These are phyloP conservation scores for Egretta garzetta DNA, from an alignment of 2,113 vertebrate genomes.

Conservation along the genomic window DNA sequence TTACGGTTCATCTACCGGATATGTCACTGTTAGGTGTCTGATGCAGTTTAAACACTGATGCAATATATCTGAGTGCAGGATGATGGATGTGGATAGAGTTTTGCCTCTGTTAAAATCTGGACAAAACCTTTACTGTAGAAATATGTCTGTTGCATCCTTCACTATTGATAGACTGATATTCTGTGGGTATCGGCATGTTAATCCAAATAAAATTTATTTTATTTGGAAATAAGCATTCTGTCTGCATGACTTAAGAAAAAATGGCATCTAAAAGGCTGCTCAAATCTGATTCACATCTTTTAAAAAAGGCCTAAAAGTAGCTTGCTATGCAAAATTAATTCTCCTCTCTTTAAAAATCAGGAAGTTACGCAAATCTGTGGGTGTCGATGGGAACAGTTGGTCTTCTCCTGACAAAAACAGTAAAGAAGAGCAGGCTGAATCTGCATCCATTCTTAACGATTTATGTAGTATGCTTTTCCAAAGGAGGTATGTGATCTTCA, in stretches of 20 bases:
- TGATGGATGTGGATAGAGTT: background rate
- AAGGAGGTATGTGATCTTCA: constrained; percentile 55
- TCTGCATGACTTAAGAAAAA: background rate
- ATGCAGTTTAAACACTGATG: background rate
- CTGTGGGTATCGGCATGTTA: background rate
- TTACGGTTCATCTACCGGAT: background rate
- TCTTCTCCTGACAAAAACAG: constrained; percentile 61
- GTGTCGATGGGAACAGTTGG: constrained; percentile 68
- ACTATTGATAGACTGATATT: background rate
- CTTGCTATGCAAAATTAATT: background rate
- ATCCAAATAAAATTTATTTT: background rate
- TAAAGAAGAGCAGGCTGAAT: constrained; percentile 57
- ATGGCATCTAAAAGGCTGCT: background rate
- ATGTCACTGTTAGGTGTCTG: too few species aligned
- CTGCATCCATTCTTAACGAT: background rate
- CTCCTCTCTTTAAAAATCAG: constrained; percentile 49
- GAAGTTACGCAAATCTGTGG: constrained; percentile 77
- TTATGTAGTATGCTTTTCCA: constrained; percentile 62
- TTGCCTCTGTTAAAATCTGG: too few species aligned
- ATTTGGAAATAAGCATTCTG: background rate
- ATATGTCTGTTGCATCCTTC: background rate
- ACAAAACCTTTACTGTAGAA: too few species aligned
- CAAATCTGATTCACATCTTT: background rate
- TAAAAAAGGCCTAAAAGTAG: background rate
- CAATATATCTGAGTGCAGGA: rapidly evolving